Evolutionary conservation across 1,140 invertebrate species (phyloP).

Genomic region (Cotesia chilonis): DNA sequence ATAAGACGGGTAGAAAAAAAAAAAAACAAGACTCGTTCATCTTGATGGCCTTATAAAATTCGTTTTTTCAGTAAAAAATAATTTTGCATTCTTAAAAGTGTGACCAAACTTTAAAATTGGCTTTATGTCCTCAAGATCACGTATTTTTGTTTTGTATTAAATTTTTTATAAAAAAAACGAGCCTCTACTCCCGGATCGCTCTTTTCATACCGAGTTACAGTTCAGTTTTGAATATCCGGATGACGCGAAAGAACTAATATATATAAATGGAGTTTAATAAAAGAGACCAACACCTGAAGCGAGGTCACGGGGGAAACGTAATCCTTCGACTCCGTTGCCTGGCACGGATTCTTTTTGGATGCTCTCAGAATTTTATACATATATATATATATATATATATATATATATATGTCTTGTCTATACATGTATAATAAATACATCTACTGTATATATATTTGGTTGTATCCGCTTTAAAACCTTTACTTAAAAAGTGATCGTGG

Average conservation of each 20-base stretch:
- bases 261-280: conserved; percentile 6
- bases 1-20: conserved; percentile 4
- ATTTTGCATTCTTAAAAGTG: conserved; percentile 22
- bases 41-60: not conserved
- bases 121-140: not conserved
- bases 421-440: no score
- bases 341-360: conserved; percentile 41
- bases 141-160: no score
- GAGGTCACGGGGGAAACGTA: conserved; percentile 39
- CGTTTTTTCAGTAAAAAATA: not conserved
- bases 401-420: not conserved
- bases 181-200: no score
- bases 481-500: conserved; percentile 12
- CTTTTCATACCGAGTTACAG: no score
- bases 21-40: not conserved
- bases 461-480: conserved; percentile 14
- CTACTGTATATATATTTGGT: not conserved
- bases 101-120: conserved; percentile 4
- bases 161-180: no score
- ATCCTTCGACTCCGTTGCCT: conserved; percentile 39
- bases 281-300: conserved; percentile 27
- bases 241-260: conserved; percentile 6
- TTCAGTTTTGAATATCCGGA: no score
- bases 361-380: conserved; percentile 18
- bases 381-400: no score